These are phyloP conservation scores for Cochlearius cochlearius DNA, from an alignment of 2,113 vertebrate genomes.

Conservation along the genomic window DNA sequence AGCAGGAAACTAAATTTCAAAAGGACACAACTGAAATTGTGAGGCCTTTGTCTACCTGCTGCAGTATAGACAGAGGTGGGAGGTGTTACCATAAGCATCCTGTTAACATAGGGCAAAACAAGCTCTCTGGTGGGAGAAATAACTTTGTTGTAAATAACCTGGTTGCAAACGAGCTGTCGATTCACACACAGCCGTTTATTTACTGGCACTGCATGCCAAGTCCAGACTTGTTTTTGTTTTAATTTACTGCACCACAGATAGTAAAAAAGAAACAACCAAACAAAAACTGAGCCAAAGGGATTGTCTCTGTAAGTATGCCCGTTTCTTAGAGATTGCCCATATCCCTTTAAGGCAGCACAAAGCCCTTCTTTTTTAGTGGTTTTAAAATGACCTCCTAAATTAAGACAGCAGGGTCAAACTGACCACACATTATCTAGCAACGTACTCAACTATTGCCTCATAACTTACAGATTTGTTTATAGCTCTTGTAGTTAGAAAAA, in stretches of 20 bases:
- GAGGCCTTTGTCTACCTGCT: background rate
- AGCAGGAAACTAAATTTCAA: background rate
- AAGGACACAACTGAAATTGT: background rate
- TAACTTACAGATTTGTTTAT: conserved; percentile 50
- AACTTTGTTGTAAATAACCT: conserved; percentile 37
- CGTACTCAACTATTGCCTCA: conserved; percentile 49
- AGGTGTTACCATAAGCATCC: background rate
- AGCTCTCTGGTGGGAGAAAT: conserved; percentile 14
- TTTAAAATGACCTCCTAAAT: conserved; percentile 38
- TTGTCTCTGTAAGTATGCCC: background rate
- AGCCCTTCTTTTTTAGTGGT: conserved; percentile 8
- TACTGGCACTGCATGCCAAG: conserved; percentile 2
- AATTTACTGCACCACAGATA: conserved; percentile 56
- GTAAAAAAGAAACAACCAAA: conserved; percentile 37
- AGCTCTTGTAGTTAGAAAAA: conserved; percentile 47
- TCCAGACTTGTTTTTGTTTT: conserved; percentile 42
- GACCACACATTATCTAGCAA: conserved; percentile 41
- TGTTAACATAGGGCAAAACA: background rate
- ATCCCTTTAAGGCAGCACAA: conserved; percentile 41
- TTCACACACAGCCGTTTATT: conserved; percentile 33
- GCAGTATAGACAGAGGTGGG: background rate
- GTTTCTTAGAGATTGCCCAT: background rate
- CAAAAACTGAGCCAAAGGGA: conserved; percentile 19
- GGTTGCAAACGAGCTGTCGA: conserved; percentile 17
- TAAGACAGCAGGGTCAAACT: conserved; percentile 50